Percentiles rank a stretch among this genome's conserved stretches.
Conservation (phyloP, 2,888 invertebrate species). For the Cephus rjabovi region DNA sequence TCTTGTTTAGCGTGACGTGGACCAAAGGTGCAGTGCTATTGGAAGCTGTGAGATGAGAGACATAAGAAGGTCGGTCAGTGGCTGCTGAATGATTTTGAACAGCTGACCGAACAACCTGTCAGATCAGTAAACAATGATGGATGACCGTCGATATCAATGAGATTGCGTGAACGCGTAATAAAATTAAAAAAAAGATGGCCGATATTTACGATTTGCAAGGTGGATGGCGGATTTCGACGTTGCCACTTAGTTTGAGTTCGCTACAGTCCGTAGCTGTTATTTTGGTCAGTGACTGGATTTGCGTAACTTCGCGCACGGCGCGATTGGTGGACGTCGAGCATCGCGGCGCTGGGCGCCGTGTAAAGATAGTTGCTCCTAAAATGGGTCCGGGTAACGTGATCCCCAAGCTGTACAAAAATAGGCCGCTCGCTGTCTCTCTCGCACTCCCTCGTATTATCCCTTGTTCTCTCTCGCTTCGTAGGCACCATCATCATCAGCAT, state of each 20-base stretch:
- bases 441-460: slow-evolving; percentile 41
- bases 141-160: background rate
- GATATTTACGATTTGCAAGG: slow-evolving; percentile 6
- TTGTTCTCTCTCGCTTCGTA: slow-evolving; percentile 18
- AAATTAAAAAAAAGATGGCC: background rate
- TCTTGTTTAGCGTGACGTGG: background rate
- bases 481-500: slow-evolving; percentile 14
- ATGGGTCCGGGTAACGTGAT: slow-evolving; percentile 76
- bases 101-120: slow-evolving; percentile 2
- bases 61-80: background rate
- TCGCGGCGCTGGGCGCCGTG: slow-evolving; percentile 55
- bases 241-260: background rate
- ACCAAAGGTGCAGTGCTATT: background rate
- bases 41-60: background rate
- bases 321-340: slow-evolving; percentile 42
- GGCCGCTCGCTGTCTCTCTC: slow-evolving; percentile 62
- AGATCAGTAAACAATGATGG: slow-evolving; percentile 6
- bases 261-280: slow-evolving; percentile 43
- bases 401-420: slow-evolving; percentile 70
- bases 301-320: slow-evolving; percentile 50
- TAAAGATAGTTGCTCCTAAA: slow-evolving; percentile 74
- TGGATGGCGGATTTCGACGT: background rate
- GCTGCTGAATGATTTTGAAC: background rate
- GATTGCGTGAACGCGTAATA: background rate
- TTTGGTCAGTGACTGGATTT: slow-evolving; percentile 63